Conservation (phyloP, 2,797 vertebrate genomes). For the Pipistrellus kuhlii region DNA sequence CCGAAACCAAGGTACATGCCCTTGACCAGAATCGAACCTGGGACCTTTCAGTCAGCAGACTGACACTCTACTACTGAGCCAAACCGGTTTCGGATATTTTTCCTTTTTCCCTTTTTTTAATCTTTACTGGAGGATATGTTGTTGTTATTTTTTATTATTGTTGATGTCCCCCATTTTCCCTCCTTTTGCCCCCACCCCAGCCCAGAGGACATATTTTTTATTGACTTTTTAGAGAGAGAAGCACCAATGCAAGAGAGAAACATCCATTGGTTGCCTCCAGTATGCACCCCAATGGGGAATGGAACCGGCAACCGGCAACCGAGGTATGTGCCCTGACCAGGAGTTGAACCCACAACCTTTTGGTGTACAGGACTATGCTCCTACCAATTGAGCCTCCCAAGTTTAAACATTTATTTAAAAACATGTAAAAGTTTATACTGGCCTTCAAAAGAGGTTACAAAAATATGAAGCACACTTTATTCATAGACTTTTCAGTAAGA, state of each 20-base stretch:
- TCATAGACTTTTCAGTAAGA: background rate
- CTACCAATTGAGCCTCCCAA: background rate
- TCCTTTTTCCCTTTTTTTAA: background rate
- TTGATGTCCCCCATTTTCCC: background rate
- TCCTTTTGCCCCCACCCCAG: rapidly evolving
- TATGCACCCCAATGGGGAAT: background rate
- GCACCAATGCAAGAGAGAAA: background rate
- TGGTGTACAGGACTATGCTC: background rate
- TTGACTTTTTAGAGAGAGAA: background rate
- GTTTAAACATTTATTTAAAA: background rate
- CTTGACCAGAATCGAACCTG: too few species aligned
- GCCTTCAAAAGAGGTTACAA: background rate
- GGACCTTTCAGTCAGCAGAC: too few species aligned
- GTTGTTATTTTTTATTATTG: background rate
- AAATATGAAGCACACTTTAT: background rate
- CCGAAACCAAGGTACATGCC: too few species aligned
- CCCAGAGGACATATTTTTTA: background rate
- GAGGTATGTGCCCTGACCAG: background rate
- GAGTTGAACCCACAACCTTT: background rate
- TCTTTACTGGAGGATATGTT: background rate
- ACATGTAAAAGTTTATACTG: background rate
- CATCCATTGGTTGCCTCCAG: background rate
- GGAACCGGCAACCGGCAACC: background rate
- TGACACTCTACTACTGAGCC: too few species aligned
- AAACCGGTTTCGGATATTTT: too few species aligned